A percentile compares a stretch with the other conserved stretches of the same genome.
phyloP scores from a whole-genome alignment of 2,113 vertebrate species.

The Chaetura pelagica region DNA sequence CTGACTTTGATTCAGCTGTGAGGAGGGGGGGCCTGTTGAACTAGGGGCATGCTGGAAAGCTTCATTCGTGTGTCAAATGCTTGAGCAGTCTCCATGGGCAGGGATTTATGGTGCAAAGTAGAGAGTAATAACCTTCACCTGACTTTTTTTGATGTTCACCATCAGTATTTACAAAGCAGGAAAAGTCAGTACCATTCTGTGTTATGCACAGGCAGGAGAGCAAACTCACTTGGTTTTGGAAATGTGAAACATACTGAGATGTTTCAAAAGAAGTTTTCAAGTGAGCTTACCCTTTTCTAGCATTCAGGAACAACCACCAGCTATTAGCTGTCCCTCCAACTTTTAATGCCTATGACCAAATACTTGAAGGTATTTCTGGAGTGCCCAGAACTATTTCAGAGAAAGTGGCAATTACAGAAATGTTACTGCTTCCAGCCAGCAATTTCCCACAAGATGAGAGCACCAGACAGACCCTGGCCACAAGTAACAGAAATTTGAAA shows the following conservation, averaged over 20 bases:
- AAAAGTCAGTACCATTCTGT: background rate
- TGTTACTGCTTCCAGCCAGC: conserved; percentile 41
- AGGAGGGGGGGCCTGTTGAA: background rate
- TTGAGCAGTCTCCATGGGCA: fast-evolving
- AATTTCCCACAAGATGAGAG: conserved; percentile 65
- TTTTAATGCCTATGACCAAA: conserved; percentile 43
- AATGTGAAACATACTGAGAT: background rate
- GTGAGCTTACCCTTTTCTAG: background rate
- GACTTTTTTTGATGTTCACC: background rate
- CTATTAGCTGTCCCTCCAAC: conserved; percentile 31
- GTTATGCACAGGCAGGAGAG: background rate
- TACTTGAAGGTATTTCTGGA: conserved; percentile 64
- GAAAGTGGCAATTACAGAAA: conserved; percentile 62
- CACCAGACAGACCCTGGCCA: conserved; percentile 54
- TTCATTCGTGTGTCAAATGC: background rate
- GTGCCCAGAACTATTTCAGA: conserved; percentile 47
- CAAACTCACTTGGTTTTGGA: background rate
- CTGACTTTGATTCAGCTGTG: background rate
- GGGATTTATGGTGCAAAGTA: background rate
- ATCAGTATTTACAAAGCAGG: background rate
- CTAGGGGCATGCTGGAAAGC: background rate
- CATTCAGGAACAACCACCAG: background rate
- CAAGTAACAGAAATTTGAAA: conserved; percentile 61
- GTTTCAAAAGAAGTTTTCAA: conserved; percentile 2
- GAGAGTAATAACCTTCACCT: background rate